Percentiles rank a stretch among this genome's conserved stretches.
Conservation (phyloP, 2,113 vertebrate species). For the Stigmatopora nigra region DNA sequence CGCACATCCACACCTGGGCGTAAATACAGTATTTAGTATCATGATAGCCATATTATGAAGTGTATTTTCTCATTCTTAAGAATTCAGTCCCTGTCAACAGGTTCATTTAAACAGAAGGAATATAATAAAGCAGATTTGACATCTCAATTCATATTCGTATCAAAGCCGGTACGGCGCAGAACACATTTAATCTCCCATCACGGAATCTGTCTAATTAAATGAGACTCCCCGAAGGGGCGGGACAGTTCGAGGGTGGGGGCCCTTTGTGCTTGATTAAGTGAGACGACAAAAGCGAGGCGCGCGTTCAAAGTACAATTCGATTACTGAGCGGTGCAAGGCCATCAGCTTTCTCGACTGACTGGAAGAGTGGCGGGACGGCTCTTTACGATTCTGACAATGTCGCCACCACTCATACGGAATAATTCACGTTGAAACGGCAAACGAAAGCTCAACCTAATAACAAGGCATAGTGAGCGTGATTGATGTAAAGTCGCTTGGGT, state of each 20-base stretch:
- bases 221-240: background rate
- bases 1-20: slow-evolving; percentile 69
- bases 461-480: slow-evolving; percentile 31
- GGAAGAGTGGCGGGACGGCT: background rate
- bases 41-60: background rate
- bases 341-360: slow-evolving; percentile 11
- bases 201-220: slow-evolving; percentile 35
- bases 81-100: background rate
- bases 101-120: background rate
- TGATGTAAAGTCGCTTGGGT: slow-evolving; percentile 29
- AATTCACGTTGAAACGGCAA: slow-evolving; percentile 41
- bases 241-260: background rate
- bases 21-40: background rate
- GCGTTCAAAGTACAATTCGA: slow-evolving; percentile 48
- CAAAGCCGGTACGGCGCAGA: background rate
- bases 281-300: slow-evolving; percentile 44
- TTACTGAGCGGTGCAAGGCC: slow-evolving; percentile 20
- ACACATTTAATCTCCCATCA: slow-evolving; percentile 2
- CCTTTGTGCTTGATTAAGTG: slow-evolving; percentile 51
- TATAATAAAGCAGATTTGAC: slow-evolving; percentile 13
- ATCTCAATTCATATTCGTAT: slow-evolving; percentile 10
- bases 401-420: slow-evolving; percentile 25
- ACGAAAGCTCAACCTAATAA: slow-evolving; percentile 46
- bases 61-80: background rate
- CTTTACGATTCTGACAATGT: slow-evolving; percentile 20